Base-by-base conservation (phyloP, 2,113 vertebrate species). In the Paratilapia polleni region DNA sequence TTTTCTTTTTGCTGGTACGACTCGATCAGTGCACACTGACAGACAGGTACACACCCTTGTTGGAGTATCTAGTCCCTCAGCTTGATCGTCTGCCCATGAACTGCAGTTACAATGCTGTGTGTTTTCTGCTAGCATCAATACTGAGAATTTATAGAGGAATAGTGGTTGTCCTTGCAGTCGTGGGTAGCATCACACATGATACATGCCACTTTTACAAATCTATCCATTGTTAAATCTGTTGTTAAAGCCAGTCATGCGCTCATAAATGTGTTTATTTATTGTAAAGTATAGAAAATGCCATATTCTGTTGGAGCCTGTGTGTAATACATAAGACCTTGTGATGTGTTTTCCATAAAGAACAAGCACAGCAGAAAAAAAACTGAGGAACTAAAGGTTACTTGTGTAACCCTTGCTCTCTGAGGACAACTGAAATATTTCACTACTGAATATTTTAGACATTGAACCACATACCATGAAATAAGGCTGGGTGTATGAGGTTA, bases 381-480 rank as follows among this genome's bases (percentile, higher is more conserved):
- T 15, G 63, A 62, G 31, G 19, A 36, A 36, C 19, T 2, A 5
- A 10, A 36, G 10, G 19, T 62, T 36, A 62, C 60, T 62, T 62
- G 12, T 47, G 12, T 47, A 47, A 47, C 41, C 41, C 41, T 5
- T 13, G 12, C 4, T 4, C 36, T 38, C 8, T 38, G 36, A 38
- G 36, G 9, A 13, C n/a, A 17, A 43, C 14, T 43, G 47, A 28
- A 4, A 68, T 11, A 49, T 49, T 15, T 68, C 22, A 26, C 15
- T 26, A 6, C 19, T 68, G 22, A 49, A 38, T 0, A 43, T 0
- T 66, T 0, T 6, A 68, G 63, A 26, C 43, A n/a, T n/a, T 66
- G 63, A 66, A 17, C n/a, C n/a, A n/a, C n/a, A n/a, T n/a, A n/a
- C n/a, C n/a, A n/a, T n/a, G n/a, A n/a, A n/a, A n/a, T n/a, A n/a